Evolutionary conservation across 2,113 vertebrate species (phyloP).

Genomic region (Antechinus stuartii): DNA sequence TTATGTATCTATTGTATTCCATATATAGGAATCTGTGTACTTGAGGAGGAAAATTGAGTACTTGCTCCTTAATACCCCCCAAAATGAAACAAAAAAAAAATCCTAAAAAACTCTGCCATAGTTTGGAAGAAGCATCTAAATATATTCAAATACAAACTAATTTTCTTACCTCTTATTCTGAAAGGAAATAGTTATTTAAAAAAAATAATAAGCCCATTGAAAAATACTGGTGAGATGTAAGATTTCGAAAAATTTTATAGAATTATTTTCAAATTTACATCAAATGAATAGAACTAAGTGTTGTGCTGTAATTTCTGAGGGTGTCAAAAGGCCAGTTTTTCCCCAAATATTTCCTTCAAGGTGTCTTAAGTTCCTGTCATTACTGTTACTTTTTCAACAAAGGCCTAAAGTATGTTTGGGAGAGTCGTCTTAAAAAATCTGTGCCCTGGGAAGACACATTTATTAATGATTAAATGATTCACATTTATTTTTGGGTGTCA

Average conservation of each 20-base stretch:
- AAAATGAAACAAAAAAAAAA: not conserved
- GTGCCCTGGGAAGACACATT: not conserved
- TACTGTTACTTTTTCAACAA: not conserved
- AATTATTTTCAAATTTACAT: not conserved
- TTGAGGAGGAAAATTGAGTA: not conserved
- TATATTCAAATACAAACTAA: constrained; percentile 30
- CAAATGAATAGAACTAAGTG: not conserved
- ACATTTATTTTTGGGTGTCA: constrained; percentile 27
- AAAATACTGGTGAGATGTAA: not conserved
- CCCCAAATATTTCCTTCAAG: not conserved
- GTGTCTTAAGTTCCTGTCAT: not conserved
- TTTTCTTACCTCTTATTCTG: constrained; percentile 8
- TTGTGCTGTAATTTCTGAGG: not conserved
- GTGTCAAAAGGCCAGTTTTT: not conserved
- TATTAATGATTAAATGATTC: constrained; percentile 12
- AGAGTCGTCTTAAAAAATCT: constrained; percentile 19
- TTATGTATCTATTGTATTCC: not conserved
- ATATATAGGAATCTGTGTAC: not conserved
- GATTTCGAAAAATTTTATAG: not conserved
- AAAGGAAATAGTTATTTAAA: constrained; percentile 4
- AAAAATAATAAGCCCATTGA: constrained; percentile 20
- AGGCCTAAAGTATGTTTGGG: not conserved
- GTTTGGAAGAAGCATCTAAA: constrained; percentile 39
- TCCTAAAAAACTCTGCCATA: not conserved
- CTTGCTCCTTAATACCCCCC: not conserved